Evolutionary conservation across 2,888 invertebrate species (phyloP).

Genomic region (Helleia helle): DNA sequence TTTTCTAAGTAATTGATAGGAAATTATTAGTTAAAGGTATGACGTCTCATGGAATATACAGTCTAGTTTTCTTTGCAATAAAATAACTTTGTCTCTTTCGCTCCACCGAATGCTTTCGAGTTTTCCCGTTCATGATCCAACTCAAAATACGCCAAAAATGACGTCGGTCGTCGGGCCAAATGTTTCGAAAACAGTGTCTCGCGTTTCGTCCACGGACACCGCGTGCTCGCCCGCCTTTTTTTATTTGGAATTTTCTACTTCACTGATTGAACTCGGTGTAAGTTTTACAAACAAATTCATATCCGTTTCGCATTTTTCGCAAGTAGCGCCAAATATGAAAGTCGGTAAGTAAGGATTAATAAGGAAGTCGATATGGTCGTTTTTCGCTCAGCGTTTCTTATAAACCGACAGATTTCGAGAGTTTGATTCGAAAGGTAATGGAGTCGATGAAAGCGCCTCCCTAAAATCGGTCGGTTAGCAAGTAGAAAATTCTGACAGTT

Average conservation of each 20-base stretch:
- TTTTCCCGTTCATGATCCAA: conserved; percentile 69
- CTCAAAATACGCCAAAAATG: conserved; percentile 75
- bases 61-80: conserved; percentile 45
- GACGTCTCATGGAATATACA: conserved; percentile 37
- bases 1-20: conserved; percentile 38
- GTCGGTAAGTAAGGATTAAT: too few species aligned
- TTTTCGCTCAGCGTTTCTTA: conserved; percentile 32
- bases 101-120: conserved; percentile 68
- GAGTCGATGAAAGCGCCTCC: conserved; percentile 5
- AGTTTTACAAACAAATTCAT: conserved; percentile 68
- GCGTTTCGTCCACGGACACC: conserved; percentile 57
- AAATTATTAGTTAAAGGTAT: conserved; percentile 46
- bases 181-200: conserved; percentile 72
- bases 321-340: conserved; percentile 64
- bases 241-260: conserved; percentile 78
- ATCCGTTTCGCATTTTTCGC: conserved; percentile 67
- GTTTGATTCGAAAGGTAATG: conserved; percentile 22
- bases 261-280: conserved; percentile 63
- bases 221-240: conserved; percentile 54
- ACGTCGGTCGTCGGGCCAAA: conserved; percentile 68
- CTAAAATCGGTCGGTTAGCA: conserved; percentile 28
- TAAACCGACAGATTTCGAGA: conserved; percentile 44
- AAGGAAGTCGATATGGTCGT: conserved; percentile 40
- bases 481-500: conserved; percentile 70
- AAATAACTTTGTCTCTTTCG: conserved; percentile 44